Evolutionary conservation across 2,113 vertebrate genomes (phyloP).

Genomic region (Pituophis catenifer): DNA sequence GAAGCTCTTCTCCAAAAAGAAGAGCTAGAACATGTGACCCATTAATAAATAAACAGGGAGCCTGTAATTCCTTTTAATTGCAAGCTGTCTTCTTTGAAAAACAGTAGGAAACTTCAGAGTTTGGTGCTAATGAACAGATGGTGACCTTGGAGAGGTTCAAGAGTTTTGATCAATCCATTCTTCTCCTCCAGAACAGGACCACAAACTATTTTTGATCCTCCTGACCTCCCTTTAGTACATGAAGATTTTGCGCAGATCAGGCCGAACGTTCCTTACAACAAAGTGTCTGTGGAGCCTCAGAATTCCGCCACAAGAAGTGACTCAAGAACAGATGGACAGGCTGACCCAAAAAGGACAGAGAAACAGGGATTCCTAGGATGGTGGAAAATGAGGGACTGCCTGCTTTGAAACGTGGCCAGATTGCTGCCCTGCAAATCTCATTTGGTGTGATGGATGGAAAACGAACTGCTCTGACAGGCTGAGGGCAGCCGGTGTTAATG

Average conservation of each 20-base stretch:
- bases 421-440: background rate
- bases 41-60: background rate
- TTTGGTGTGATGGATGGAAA: background rate
- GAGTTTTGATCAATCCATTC: background rate
- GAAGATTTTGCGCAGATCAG: slow-evolving; percentile 66
- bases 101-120: background rate
- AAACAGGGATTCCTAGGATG: background rate
- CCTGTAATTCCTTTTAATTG: background rate
- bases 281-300: slow-evolving; percentile 68
- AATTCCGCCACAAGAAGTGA: slow-evolving; percentile 68
- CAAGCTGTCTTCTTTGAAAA: background rate
- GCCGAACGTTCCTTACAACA: slow-evolving; percentile 71
- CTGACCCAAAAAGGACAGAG: background rate
- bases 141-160: background rate
- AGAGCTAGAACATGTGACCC: background rate
- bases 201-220: slow-evolving; percentile 80
- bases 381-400: background rate
- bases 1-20: background rate
- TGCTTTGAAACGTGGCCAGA: background rate
- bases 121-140: background rate
- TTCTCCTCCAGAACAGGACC: background rate
- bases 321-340: background rate
- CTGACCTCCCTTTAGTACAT: slow-evolving; percentile 75
- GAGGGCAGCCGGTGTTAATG: background rate
- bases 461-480: background rate